Percentiles rank a stretch among this genome's conserved stretches.
Evolutionary conservation across 92 coral and sea anemone species (phyloP).

Genomic region (Nematostella vectensis): DNA sequence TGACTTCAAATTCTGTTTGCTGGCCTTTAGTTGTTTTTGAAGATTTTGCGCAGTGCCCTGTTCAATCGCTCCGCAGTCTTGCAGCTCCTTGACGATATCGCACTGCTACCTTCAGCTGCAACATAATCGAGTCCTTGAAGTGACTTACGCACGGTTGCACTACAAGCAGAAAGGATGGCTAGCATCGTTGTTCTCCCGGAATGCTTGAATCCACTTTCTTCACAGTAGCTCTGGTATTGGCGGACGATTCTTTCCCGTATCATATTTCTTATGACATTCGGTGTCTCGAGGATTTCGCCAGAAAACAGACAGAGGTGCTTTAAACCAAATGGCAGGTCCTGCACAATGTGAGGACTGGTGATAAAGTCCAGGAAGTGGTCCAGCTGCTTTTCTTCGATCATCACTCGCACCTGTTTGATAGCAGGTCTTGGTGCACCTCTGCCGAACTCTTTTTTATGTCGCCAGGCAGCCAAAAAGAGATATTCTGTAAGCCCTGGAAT

Average conservation of each 20-base stretch:
- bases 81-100: conserved; percentile 1
- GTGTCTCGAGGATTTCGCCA: conserved; percentile 17
- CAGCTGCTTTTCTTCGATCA: conserved; percentile 3
- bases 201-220: conserved; percentile 13
- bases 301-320: conserved; percentile 9
- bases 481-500: conserved; percentile 19
- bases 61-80: conserved; percentile 6
- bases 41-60: not conserved
- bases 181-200: conserved; percentile 15
- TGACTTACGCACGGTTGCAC: conserved; percentile 21
- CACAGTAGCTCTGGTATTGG: conserved; percentile 16
- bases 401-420: conserved; percentile 2
- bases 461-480: conserved; percentile 11
- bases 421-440: conserved; percentile 8
- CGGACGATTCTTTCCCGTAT: conserved; percentile 14
- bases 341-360: conserved; percentile 25
- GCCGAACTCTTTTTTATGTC: conserved; percentile 8
- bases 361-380: conserved; percentile 22
- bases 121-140: conserved; percentile 25
- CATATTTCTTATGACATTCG: conserved; percentile 19
- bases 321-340: conserved; percentile 24
- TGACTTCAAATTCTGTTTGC: conserved; percentile 13
- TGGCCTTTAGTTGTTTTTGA: conserved; percentile 7
- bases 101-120: conserved; percentile 11
- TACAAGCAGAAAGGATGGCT: conserved; percentile 13